phyloP scores from a whole-genome alignment of 2,888 invertebrate genomes.

The Oxyscelio sp. region DNA sequence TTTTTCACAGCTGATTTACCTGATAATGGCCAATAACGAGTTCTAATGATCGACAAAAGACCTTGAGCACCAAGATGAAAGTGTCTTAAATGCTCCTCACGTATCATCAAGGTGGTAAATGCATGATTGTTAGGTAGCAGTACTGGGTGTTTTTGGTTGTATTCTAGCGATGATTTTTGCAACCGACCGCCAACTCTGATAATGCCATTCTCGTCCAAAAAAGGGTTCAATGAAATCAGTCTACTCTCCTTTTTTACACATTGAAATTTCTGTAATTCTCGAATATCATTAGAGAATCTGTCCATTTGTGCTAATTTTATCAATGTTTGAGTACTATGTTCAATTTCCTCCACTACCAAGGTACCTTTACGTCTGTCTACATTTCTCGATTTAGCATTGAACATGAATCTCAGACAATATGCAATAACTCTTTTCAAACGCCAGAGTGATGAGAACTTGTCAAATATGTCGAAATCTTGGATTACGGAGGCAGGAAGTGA shows the following conservation, averaged over 20 bases:
- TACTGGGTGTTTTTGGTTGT: slow-evolving; percentile 24
- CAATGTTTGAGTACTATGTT: no score
- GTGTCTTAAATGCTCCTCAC: slow-evolving; percentile 24
- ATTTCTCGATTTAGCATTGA: no score
- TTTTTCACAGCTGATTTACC: neutral
- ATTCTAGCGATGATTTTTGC: slow-evolving; percentile 15
- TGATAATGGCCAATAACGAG: neutral
- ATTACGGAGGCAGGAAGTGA: no score
- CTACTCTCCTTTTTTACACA: neutral
- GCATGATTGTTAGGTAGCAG: slow-evolving; percentile 37
- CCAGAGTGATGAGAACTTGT: no score
- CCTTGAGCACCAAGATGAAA: slow-evolving; percentile 27
- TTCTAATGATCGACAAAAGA: neutral
- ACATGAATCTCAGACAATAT: no score
- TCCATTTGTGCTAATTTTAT: no score
- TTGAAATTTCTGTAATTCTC: slow-evolving; percentile 21
- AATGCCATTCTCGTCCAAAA: slow-evolving; percentile 6
- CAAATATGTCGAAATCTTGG: no score
- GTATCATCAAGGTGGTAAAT: slow-evolving; percentile 37
- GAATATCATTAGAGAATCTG: neutral
- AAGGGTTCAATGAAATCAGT: neutral
- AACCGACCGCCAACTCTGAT: slow-evolving; percentile 46
- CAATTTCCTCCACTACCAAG: no score
- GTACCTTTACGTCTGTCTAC: no score
- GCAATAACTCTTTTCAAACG: no score